Percentiles rank a stretch among this genome's conserved stretches.
phyloP scores from a whole-genome alignment of 92 coral and sea anemone genomes.

The Plumapathes pennacea region DNA sequence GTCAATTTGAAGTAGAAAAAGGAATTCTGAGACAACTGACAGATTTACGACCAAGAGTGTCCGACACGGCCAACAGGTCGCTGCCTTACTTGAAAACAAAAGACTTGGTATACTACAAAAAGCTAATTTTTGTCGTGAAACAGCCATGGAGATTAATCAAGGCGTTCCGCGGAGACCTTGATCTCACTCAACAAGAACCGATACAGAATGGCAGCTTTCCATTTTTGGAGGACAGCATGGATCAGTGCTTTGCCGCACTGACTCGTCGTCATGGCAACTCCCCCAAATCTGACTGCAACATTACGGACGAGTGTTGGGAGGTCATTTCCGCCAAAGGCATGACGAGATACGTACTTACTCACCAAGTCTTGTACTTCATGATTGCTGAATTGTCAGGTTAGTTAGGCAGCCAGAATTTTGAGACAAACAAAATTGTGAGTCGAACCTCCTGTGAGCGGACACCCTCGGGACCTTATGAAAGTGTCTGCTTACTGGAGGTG shows the following conservation, averaged over 20 bases:
- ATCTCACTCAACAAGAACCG: background rate
- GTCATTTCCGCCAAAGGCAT: background rate
- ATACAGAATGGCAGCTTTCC: background rate
- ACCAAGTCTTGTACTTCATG: conserved; percentile 19
- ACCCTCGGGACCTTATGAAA: too few relatives aligned
- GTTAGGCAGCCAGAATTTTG: background rate
- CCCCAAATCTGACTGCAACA: conserved; percentile 1
- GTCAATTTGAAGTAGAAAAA: too few relatives aligned
- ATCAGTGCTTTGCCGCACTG: conserved; percentile 11
- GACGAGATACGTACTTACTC: conserved; percentile 10
- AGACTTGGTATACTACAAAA: conserved; percentile 13
- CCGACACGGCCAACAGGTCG: background rate
- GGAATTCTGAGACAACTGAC: too few relatives aligned
- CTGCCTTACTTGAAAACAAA: conserved; percentile 8
- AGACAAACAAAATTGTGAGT: background rate
- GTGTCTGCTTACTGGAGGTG: too few relatives aligned
- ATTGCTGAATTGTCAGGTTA: conserved; percentile 9
- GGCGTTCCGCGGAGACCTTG: conserved; percentile 3
- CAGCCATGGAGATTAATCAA: conserved; percentile 4
- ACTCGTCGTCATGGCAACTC: conserved; percentile 2
- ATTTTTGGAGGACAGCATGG: background rate
- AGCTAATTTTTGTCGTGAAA: conserved; percentile 6
- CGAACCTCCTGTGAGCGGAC: background rate
- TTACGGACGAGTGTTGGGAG: conserved; percentile 6
- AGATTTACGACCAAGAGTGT: background rate